Base-by-base conservation (phyloP, 1,140 invertebrate genomes). In the Drosophila mauritiana region DNA sequence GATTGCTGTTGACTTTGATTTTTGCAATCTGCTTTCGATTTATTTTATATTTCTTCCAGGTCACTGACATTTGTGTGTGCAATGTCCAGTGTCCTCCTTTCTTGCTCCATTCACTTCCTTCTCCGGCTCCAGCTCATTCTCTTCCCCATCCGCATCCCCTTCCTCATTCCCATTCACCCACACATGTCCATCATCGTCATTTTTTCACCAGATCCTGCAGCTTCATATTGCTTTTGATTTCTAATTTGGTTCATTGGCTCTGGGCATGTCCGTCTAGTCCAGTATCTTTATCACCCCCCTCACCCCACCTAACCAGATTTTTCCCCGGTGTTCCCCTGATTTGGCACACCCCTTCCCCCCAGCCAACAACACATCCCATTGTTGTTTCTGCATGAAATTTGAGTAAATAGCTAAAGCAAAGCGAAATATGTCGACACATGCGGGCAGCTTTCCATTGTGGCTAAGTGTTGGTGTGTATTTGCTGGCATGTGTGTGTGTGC, bases 1-100 rank as follows among this genome's bases (percentile, higher is more conserved):
- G 84, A 86, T 88, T 88, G 84, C 67, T 88, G 84, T 89, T 88
- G 84, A 84, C 84, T 84, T 88, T 89, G 84, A 88, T 88, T 86
- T 86, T 88, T 78, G 84, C 76, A 82, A 86, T 89, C 76, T 89
- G 80, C 51, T 80, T 84, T 80, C 77, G 84, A 88, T 84, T 80
- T 89, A 83, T 88, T 88, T 77, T 77, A 78, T 78, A 89, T 79
- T 68, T 80, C 73, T 88, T 88, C 76, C 84, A 88, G 76, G 77
- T 89, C 80, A 88, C 68, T 89, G 84, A 61, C 84, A 83, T 78
- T 77, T 45, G 42, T 40, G 39, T 61, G 42, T 77, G 73, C 78
- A 81, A 68, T 58, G 64, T 73, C 62, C 68, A 75, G 34, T 56
- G 45, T 61, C 59, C 59, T 40, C 31, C 39, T 46, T 58, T 63